Conservation (phyloP, 2,888 invertebrate genomes). For the Caenorhabditis sp. region DNA sequence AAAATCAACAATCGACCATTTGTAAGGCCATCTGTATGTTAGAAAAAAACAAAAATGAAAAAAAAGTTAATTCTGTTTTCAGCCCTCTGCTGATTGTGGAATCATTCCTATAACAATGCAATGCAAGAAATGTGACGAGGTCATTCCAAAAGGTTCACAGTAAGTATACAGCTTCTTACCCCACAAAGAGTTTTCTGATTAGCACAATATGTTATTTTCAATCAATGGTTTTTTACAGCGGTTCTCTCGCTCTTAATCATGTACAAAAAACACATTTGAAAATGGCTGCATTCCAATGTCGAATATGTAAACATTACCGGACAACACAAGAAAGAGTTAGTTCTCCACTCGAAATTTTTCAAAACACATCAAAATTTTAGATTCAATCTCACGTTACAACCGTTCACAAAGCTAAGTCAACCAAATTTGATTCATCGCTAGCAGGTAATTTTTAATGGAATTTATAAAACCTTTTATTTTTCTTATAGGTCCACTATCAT, state of each 20-base stretch:
- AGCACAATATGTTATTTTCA: conserved; percentile 3
- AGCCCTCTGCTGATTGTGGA: conserved; percentile 36
- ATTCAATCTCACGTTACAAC: conserved; percentile 55
- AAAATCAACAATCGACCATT: conserved; percentile 21
- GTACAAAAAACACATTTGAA: conserved; percentile 51
- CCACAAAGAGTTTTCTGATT: conserved; percentile 3
- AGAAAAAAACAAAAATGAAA: not conserved
- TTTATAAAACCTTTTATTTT: too few relatives aligned
- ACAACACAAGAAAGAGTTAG: conserved; percentile 51
- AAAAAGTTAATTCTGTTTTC: not conserved
- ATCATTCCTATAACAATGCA: conserved; percentile 43
- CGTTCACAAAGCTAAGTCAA: conserved; percentile 50
- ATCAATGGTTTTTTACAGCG: too few relatives aligned
- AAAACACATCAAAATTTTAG: conserved; percentile 13
- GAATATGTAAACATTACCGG: conserved; percentile 51
- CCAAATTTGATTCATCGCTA: conserved; percentile 44
- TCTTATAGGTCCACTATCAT: conserved; percentile 38
- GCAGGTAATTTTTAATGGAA: too few relatives aligned
- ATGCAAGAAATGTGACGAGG: conserved; percentile 47
- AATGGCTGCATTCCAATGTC: conserved; percentile 53
- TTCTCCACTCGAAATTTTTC: not conserved
- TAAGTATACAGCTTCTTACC: too few relatives aligned
- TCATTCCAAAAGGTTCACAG: conserved; percentile 46
- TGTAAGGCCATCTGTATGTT: conserved; percentile 14
- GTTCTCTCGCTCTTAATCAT: conserved; percentile 41